Percentiles rank a stretch among this genome's conserved stretches.
Conservation (phyloP, 2,888 invertebrate genomes). For the Belgica antarctica region DNA sequence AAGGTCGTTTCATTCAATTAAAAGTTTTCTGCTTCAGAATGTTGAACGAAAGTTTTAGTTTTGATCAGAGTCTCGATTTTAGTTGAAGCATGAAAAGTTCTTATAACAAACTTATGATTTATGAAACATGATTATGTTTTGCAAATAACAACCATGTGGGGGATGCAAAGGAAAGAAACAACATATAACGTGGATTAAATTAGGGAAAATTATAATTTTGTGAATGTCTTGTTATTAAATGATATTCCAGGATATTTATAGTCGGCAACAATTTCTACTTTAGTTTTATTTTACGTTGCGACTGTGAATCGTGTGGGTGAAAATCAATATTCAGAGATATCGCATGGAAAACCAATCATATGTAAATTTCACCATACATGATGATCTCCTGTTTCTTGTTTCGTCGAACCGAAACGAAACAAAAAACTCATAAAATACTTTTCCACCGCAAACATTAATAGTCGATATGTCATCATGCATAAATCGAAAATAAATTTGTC, state of each 20-base stretch:
- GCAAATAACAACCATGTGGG: constrained; percentile 25
- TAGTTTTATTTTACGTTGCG: not conserved
- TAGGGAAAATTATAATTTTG: constrained; percentile 30
- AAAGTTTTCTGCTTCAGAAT: not conserved
- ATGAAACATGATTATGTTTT: constrained; percentile 31
- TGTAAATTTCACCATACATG: constrained; percentile 37
- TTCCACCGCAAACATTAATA: constrained; percentile 19
- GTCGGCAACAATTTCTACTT: not conserved
- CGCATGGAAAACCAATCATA: constrained; percentile 40
- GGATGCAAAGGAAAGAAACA: constrained; percentile 30
- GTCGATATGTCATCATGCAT: constrained; percentile 30
- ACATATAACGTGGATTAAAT: constrained; percentile 43
- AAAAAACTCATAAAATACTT: constrained; percentile 2
- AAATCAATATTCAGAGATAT: constrained; percentile 42
- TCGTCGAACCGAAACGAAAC: not conserved
- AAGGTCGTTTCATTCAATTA: not conserved
- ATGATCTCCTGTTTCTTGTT: not conserved
- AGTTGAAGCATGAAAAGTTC: not conserved
- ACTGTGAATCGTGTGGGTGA: not conserved
- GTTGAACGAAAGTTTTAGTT: not conserved
- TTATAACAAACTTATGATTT: constrained; percentile 14
- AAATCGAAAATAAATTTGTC: constrained; percentile 39
- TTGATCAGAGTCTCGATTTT: not conserved
- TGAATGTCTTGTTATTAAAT: constrained; percentile 27
- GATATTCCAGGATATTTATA: constrained; percentile 36